phyloP scores from a whole-genome alignment of 2,888 invertebrate species.

The Onthophagus sagittarius region DNA sequence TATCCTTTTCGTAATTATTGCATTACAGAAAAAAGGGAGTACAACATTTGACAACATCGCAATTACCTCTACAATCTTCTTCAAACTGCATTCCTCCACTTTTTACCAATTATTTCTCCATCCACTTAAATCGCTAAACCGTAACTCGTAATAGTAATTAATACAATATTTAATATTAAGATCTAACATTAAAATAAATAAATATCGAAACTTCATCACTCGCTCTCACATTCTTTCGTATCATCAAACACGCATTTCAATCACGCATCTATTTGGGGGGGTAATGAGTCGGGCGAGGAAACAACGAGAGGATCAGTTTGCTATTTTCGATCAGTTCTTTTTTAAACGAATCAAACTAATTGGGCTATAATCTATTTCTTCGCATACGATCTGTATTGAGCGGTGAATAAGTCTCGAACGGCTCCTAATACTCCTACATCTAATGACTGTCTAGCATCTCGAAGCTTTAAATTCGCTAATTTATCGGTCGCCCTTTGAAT shows the following conservation, averaged over 20 bases:
- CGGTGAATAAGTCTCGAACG: constrained; percentile 42
- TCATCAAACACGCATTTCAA: not conserved
- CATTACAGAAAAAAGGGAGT: not conserved
- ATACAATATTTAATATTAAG: not conserved
- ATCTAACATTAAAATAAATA: constrained; percentile 11
- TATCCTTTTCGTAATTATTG: not conserved
- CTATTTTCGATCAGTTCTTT: not conserved
- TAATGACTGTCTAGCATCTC: constrained; percentile 38
- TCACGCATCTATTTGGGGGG: not conserved
- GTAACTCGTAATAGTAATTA: not conserved
- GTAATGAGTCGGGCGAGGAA: not conserved
- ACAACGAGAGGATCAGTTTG: too few species aligned
- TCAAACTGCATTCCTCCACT: not conserved
- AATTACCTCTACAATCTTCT: not conserved
- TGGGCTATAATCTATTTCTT: constrained; percentile 3
- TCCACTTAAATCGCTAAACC: not conserved
- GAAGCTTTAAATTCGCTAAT: constrained; percentile 40
- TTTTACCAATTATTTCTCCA: not conserved
- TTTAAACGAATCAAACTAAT: not conserved
- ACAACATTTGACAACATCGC: not conserved
- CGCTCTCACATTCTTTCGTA: not conserved
- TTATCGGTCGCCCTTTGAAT: constrained; percentile 41
- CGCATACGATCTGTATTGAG: constrained; percentile 33
- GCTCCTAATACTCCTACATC: constrained; percentile 42
- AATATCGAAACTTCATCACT: not conserved